Base-by-base conservation (phyloP, 2,888 invertebrate species). In the Eilema griseolum region DNA sequence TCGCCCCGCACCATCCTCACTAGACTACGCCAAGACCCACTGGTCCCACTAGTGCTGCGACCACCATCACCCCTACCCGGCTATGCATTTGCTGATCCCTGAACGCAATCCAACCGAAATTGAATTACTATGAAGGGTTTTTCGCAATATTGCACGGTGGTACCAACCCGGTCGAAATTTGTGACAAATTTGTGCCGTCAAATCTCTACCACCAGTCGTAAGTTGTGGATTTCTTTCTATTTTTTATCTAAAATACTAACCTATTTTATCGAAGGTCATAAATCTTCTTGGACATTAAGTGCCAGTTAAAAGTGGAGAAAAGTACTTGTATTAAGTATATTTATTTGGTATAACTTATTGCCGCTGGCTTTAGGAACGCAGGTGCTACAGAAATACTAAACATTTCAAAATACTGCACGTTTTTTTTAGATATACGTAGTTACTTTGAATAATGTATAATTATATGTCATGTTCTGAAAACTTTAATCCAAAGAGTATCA, bases 141-240 rank as follows among this genome's bases (percentile, higher is more conserved):
- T n/a, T n/a, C n/a, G n/a, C n/a, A n/a, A n/a, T n/a, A n/a, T n/a
- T n/a, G n/a, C n/a, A n/a, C n/a, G n/a, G n/a, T n/a, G n/a, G n/a
- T n/a, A n/a, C n/a, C n/a, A n/a, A n/a, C n/a, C n/a, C n/a, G n/a
- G n/a, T n/a, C n/a, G n/a, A n/a, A n/a, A n/a, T n/a, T n/a, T n/a
- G n/a, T n/a, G n/a, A n/a, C n/a, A n/a, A n/a, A n/a, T n/a, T n/a
- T n/a, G n/a, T n/a, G n/a, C n/a, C n/a, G n/a, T n/a, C n/a, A n/a
- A n/a, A n/a, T n/a, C n/a, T n/a, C n/a, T n/a, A n/a, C n/a, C n/a
- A n/a, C n/a, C n/a, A n/a, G n/a, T n/a, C 75, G 75, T 71, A 78
- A 80, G 68, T 80, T 80, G 67, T 66, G 70, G 75, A 75, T 72
- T 77, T 74, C 78, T 79, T 76, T 64, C 14, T 80, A 70, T 68